Conservation (phyloP, 2,797 vertebrate species). For the Phrynocephalus vlangalii region DNA sequence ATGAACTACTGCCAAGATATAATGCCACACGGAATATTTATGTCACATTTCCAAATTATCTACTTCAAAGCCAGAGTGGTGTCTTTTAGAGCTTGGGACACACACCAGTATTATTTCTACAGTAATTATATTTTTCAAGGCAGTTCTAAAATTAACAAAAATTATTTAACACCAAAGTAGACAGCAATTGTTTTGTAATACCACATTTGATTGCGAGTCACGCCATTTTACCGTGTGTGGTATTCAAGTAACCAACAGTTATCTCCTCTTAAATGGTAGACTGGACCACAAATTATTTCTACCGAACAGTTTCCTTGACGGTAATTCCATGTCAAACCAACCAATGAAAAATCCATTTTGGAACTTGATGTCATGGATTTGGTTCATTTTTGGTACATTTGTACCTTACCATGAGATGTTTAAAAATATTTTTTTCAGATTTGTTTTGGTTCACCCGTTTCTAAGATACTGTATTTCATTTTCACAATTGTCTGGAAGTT, state of each 20-base stretch:
- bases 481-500: no score
- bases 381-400: no score
- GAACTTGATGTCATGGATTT: no score
- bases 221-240: not conserved
- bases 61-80: constrained; percentile 27
- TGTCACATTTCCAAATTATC: constrained; percentile 25
- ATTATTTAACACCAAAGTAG: constrained; percentile 32
- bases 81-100: constrained; percentile 38
- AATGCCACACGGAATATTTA: constrained; percentile 1
- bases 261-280: constrained; percentile 51
- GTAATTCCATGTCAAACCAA: no score
- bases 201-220: constrained; percentile 39
- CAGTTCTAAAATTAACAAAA: constrained; percentile 18
- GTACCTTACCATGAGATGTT: no score
- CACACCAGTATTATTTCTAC: constrained; percentile 11
- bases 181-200: constrained; percentile 27
- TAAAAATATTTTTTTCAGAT: no score
- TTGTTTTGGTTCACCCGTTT: no score
- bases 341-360: no score
- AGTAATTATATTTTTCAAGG: constrained; percentile 43
- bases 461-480: no score
- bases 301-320: no score
- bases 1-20: constrained; percentile 32
- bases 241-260: constrained; percentile 64
- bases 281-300: constrained; percentile 62